These are phyloP conservation scores for Dendrolimus kikuchii DNA, from an alignment of 1,140 invertebrate genomes.

Conservation along the genomic window DNA sequence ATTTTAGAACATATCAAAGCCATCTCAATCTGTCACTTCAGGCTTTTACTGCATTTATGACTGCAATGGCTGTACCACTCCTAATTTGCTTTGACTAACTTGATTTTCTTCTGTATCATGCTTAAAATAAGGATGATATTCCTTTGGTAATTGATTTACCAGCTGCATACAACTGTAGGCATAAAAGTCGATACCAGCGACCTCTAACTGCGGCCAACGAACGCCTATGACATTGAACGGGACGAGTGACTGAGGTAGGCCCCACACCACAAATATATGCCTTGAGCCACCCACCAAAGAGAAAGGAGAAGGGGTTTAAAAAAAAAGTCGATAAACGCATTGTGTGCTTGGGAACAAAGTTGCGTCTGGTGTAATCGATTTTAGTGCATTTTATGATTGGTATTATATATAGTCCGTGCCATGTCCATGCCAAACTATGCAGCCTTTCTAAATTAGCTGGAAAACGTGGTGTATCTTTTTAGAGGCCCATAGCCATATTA, in stretches of 20 bases:
- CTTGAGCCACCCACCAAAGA: conserved; percentile 15
- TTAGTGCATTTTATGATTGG: no score
- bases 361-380: not conserved
- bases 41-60: conserved; percentile 12
- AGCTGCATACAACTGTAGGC: not conserved
- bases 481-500: no score
- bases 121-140: no score
- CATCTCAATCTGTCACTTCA: conserved; percentile 10
- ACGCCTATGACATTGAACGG: conserved; percentile 43
- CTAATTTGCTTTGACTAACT: no score
- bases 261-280: conserved; percentile 35
- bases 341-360: conserved; percentile 8
- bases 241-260: conserved; percentile 21
- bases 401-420: no score
- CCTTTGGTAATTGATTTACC: no score
- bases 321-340: conserved; percentile 15
- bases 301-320: conserved; percentile 7
- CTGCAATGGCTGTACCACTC: not conserved
- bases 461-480: no score
- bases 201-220: conserved; percentile 42
- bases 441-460: no score
- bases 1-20: conserved; percentile 8
- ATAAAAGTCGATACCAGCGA: conserved; percentile 18
- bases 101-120: no score
- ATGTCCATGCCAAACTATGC: no score